phyloP scores from a whole-genome alignment of 2,113 vertebrate species.

The Gasterosteus nipponicus region DNA sequence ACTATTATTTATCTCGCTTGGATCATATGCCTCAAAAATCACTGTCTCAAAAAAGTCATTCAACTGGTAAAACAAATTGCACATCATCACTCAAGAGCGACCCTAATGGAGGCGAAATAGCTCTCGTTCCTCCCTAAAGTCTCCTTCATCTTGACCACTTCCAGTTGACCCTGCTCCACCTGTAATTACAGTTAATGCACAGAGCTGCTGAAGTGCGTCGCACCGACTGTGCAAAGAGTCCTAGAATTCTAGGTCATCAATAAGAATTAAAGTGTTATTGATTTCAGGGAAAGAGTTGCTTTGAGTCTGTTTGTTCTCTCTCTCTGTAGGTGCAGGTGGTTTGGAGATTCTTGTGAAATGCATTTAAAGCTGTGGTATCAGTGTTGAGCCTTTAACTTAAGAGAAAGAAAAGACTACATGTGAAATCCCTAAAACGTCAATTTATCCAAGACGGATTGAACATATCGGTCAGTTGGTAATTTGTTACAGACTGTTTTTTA shows the following conservation, averaged over 20 bases:
- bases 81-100: constrained; percentile 1
- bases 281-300: constrained; percentile 53
- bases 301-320: constrained; percentile 1
- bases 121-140: constrained; percentile 14
- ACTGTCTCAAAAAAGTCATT: neutral
- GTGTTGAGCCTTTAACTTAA: neutral
- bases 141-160: constrained; percentile 41
- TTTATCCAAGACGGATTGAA: neutral
- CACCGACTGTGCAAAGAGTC: constrained; percentile 28
- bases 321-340: neutral
- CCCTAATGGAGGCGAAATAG: constrained; percentile 49
- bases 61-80: constrained; percentile 2
- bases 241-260: constrained; percentile 56
- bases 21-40: neutral
- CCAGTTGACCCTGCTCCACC: constrained; percentile 38
- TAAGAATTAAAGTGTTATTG: constrained; percentile 52
- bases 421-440: constrained; percentile 2
- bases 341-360: neutral
- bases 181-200: constrained; percentile 56
- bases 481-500: neutral
- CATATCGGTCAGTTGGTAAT: neutral
- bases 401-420: neutral
- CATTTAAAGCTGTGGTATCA: neutral
- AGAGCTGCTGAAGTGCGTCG: constrained; percentile 34
- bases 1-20: neutral